These are phyloP conservation scores for Elysia crispata DNA, from an alignment of 2,888 invertebrate genomes.

Conservation along the genomic window DNA sequence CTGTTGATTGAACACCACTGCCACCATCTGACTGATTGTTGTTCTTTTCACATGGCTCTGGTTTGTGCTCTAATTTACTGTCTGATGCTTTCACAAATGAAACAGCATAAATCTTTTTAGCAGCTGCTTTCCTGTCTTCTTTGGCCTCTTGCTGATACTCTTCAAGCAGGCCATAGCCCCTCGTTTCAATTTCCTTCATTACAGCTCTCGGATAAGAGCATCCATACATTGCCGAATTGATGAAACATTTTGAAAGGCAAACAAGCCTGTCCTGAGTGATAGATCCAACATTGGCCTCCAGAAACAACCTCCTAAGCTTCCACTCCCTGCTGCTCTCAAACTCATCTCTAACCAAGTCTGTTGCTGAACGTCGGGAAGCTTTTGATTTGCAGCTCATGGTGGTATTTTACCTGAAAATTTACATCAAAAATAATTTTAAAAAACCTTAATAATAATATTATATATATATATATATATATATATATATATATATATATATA, in stretches of 20 bases:
- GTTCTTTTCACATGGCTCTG: no score
- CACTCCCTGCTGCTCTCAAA: conserved; percentile 94
- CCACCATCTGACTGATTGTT: no score
- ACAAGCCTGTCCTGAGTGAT: conserved; percentile 88
- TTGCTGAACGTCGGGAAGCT: conserved; percentile 38
- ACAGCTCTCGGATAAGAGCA: conserved; percentile 90
- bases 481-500: no score
- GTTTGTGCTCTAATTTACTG: not conserved
- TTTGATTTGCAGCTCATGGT: no score
- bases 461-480: no score
- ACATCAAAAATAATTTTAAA: no score
- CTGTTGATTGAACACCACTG: no score
- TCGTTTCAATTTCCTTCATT: conserved; percentile 86
- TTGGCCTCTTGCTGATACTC: conserved; percentile 79
- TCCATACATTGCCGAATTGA: conserved; percentile 91
- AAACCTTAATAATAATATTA: no score
- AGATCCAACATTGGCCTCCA: conserved; percentile 86
- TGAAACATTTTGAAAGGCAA: conserved; percentile 93
- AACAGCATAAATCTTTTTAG: conserved; percentile 54
- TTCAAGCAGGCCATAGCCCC: conserved; percentile 82
- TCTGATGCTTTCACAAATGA: conserved; percentile 61
- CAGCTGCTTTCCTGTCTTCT: conserved; percentile 82
- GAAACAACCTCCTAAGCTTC: conserved; percentile 88
- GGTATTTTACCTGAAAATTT: no score
- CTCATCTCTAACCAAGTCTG: conserved; percentile 60